phyloP scores from a whole-genome alignment of 1,140 invertebrate genomes.

The Diachasma alloeum region DNA sequence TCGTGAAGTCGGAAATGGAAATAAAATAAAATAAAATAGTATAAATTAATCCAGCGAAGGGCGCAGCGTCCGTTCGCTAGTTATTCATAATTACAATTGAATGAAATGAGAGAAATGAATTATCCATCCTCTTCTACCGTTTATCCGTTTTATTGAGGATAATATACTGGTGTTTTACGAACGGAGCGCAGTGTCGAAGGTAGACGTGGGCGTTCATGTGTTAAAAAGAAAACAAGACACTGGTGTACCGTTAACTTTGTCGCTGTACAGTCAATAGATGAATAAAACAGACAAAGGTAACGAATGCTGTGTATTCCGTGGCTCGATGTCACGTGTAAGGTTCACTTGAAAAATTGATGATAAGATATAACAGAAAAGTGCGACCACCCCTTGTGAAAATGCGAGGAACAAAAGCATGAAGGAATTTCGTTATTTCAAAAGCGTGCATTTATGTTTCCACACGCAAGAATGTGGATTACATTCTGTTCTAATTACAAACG shows the following conservation, averaged over 20 bases:
- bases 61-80: no score
- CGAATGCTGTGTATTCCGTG: background rate
- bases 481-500: background rate
- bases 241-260: slow-evolving; percentile 24
- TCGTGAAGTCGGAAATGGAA: no score
- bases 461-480: background rate
- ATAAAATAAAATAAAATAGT: no score
- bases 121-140: background rate
- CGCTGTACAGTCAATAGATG: background rate
- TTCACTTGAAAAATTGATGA: background rate
- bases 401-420: background rate
- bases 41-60: no score
- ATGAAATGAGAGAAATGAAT: background rate
- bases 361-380: background rate
- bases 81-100: background rate
- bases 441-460: background rate
- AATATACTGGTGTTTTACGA: background rate
- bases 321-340: background rate
- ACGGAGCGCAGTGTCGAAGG: background rate
- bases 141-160: background rate
- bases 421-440: background rate
- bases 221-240: slow-evolving; percentile 14
- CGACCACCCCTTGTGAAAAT: background rate
- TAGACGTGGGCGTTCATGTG: slow-evolving; percentile 15
- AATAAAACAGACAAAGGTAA: slow-evolving; percentile 1